Conservation (phyloP, 2,113 vertebrate genomes). For the Recurvirostra avosetta region DNA sequence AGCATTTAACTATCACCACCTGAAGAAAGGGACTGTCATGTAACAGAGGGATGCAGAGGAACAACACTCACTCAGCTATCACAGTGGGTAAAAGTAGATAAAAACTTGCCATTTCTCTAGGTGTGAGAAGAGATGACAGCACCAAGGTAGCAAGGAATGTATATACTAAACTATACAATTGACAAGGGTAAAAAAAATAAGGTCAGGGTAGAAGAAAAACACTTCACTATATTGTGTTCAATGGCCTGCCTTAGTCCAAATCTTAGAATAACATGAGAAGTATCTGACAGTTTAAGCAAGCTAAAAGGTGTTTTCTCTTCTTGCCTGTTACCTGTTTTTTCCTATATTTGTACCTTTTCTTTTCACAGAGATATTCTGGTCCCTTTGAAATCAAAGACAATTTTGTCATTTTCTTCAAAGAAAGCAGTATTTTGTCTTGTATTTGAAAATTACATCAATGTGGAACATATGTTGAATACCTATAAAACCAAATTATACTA, state of each 20-base stretch:
- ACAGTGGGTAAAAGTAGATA: not conserved
- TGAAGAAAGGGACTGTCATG: not conserved
- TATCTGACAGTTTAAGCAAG: not conserved
- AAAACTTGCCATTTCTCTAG: not conserved
- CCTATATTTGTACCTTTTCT: not conserved
- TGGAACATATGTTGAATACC: not conserved
- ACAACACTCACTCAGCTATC: not conserved
- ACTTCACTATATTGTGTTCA: not conserved
- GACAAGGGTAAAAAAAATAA: not conserved
- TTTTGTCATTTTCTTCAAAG: not conserved
- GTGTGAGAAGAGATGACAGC: accelerated
- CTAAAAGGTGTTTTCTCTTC: not conserved
- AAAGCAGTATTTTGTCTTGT: not conserved
- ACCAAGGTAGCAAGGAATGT: not conserved
- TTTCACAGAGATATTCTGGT: not conserved
- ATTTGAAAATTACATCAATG: not conserved
- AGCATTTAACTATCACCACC: not conserved
- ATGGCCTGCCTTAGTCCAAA: not conserved
- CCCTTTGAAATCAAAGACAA: not conserved
- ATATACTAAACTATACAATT: not conserved
- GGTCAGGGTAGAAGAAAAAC: not conserved
- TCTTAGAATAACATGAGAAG: not conserved
- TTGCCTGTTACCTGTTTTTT: not conserved
- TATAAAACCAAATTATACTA: not conserved
- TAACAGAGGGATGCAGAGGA: not conserved